Percentiles rank a stretch among this genome's conserved stretches.
These are phyloP conservation scores for Trypoxylus dichotomus DNA, from an alignment of 1,140 invertebrate genomes.

Conservation along the genomic window DNA sequence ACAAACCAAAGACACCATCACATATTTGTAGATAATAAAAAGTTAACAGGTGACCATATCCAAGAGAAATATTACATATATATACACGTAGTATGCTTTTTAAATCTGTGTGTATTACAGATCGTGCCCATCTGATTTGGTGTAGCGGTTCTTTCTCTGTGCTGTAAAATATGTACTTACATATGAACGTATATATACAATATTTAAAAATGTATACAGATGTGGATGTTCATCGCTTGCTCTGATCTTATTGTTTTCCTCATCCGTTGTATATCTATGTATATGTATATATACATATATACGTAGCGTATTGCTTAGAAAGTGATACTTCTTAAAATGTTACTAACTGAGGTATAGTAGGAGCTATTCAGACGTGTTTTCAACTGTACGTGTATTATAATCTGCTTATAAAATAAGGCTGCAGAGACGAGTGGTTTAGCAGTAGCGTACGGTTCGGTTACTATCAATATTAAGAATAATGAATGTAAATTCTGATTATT, in stretches of 20 bases:
- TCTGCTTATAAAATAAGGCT: too few species aligned
- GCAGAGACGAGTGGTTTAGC: too few species aligned
- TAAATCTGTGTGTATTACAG: background rate
- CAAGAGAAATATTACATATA: background rate
- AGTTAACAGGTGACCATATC: background rate
- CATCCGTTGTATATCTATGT: background rate
- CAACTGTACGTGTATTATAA: too few species aligned
- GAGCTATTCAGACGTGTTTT: too few species aligned
- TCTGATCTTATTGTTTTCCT: background rate
- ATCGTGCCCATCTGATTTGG: background rate
- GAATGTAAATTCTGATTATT: too few species aligned
- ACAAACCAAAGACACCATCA: conserved; percentile 16
- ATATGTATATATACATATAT: too few species aligned
- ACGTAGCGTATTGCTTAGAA: background rate
- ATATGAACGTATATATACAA: background rate
- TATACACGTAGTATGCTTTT: background rate
- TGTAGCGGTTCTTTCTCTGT: background rate
- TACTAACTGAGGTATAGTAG: background rate
- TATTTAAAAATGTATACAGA: background rate
- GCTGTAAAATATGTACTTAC: background rate
- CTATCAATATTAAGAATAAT: too few species aligned
- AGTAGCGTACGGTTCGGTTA: too few species aligned
- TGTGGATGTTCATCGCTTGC: background rate
- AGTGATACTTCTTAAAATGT: background rate
- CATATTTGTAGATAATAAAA: conserved; percentile 23